Evolutionary conservation across 2,888 invertebrate species (phyloP).

Genomic region (Latrodectus hesperus): DNA sequence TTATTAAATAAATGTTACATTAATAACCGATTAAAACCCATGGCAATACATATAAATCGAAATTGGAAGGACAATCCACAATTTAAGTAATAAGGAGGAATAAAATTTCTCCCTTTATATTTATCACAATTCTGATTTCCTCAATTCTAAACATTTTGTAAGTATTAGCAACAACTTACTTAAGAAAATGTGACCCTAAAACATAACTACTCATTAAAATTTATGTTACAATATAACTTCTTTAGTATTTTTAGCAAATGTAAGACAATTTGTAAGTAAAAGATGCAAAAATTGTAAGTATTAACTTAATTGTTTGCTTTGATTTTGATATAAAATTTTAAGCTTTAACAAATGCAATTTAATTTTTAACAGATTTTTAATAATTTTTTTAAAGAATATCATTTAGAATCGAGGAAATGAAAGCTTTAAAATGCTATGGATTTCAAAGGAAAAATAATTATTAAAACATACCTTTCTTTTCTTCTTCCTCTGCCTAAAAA

Average conservation of each 20-base stretch:
- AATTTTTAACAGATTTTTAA: too few relatives aligned
- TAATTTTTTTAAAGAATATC: too few relatives aligned
- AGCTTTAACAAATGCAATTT: too few relatives aligned
- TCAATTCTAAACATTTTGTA: background rate
- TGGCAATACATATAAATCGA: conserved; percentile 42
- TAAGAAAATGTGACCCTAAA: too few relatives aligned
- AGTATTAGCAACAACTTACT: too few relatives aligned
- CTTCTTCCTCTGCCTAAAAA: conserved; percentile 39
- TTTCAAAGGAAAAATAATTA: background rate
- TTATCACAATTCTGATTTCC: background rate
- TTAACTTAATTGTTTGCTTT: too few relatives aligned
- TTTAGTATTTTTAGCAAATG: too few relatives aligned
- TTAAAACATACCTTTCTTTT: conserved; percentile 26
- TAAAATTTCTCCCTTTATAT: background rate
- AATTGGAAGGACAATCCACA: conserved; percentile 58
- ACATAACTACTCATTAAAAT: too few relatives aligned
- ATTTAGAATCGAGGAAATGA: background rate
- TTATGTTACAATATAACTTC: too few relatives aligned
- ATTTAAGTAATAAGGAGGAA: conserved; percentile 15
- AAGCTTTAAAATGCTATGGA: background rate
- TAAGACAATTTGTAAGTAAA: too few relatives aligned
- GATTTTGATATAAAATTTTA: too few relatives aligned
- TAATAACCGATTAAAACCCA: conserved; percentile 56
- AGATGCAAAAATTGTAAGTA: too few relatives aligned
- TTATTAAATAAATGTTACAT: conserved; percentile 64